Base-by-base conservation (phyloP, 2,888 invertebrate genomes). In the Proisotoma minuta region DNA sequence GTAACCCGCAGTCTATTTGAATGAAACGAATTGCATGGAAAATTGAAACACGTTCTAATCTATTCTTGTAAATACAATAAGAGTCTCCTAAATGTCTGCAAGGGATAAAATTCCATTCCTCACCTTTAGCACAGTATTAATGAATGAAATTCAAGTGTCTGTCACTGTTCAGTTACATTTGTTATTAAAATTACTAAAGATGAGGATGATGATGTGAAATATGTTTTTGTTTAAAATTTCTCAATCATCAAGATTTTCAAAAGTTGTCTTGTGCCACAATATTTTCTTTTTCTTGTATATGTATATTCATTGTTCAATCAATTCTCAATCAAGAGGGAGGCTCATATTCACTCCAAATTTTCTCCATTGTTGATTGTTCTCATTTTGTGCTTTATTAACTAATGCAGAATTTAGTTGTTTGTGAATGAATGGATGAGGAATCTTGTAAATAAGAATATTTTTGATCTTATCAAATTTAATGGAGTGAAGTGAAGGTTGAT, bases 111-210 rank as follows among this genome's bases (percentile, higher is more conserved):
- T 54, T 54, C 53, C 39, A 4, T 22, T 43, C 18, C 43, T 20
- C 15, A 18, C 20, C 20, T 43, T 43, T 43, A 43, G 43, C 43
- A 15, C 43, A 18, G 43, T 43, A 15, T 43, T 20, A 43, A 43
- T 43, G 53, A 54, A 54, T 54, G 53, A 54, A 34, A 54, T 29
- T 54, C 53, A 54, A 39, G 39, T 54, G 53, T 54, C 53, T 54
- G 39, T 54, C 53, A 54, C 43, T 43, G 43, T 20, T 43, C 18
- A 20, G 18, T 12, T 43, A 43, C 18, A 34, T 15, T 10, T 43
- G 43, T n/a, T 4, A 43, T n/a, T n/a, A n/a, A n/a, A n/a, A n/a
- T n/a, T n/a, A n/a, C 18, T 43, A 43, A 43, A 43, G 43, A 20
- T 43, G 18, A 43, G 43, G 43, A 43, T 43, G 43, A 43, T 43